These are phyloP conservation scores for Eubucco bourcierii DNA, from an alignment of 2,113 vertebrate genomes.

Conservation along the genomic window DNA sequence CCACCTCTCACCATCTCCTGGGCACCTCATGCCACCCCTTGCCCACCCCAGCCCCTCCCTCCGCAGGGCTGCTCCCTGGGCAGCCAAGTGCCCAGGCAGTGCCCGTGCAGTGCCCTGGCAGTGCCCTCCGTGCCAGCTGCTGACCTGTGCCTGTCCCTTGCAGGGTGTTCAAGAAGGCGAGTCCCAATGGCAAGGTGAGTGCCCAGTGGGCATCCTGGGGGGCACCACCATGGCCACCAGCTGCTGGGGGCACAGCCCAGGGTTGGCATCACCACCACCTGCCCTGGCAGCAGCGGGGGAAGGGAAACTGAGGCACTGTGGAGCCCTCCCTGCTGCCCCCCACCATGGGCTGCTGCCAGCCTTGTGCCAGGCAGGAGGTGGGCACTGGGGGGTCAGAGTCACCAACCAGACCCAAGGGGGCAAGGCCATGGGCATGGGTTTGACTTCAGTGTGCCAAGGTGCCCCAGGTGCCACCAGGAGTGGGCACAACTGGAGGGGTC, in stretches of 20 bases:
- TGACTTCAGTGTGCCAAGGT: background rate
- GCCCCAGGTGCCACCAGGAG: background rate
- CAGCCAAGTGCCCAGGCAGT: no score
- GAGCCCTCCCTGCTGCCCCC: no score
- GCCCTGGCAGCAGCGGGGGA: rapidly evolving
- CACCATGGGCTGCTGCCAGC: background rate
- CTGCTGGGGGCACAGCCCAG: background rate
- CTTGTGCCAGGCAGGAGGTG: background rate
- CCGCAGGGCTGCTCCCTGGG: no score
- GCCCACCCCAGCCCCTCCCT: no score
- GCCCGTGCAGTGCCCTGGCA: no score
- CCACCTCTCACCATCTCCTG: no score
- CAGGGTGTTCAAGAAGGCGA: slow-evolving; percentile 92
- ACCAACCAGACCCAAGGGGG: background rate
- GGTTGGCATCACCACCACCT: background rate
- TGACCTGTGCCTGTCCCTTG: background rate
- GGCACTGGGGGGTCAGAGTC: background rate
- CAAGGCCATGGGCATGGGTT: background rate
- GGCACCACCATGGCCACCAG: rapidly evolving
- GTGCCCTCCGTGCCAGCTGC: background rate
- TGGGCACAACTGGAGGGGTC: no score
- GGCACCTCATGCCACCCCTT: no score
- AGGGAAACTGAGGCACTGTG: background rate
- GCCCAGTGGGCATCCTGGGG: background rate
- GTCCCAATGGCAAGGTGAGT: slow-evolving; percentile 82